Evolutionary conservation across 2,888 invertebrate species (phyloP).

Genomic region (Agrypnus murinus): DNA sequence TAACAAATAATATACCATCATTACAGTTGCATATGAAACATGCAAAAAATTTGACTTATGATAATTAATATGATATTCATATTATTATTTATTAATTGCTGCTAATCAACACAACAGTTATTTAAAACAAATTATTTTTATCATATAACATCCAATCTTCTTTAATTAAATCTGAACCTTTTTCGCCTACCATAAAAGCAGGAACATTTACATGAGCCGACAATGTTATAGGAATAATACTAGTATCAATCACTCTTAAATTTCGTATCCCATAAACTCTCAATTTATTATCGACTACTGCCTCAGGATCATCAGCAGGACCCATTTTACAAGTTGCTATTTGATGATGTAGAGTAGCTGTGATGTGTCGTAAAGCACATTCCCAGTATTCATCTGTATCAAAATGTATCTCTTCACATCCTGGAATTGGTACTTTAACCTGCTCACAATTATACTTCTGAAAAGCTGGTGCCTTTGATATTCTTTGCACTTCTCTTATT

Average conservation of each 20-base stretch:
- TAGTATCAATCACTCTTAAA: slow-evolving; percentile 75
- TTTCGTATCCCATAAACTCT: slow-evolving; percentile 73
- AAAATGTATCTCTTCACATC: slow-evolving; percentile 70
- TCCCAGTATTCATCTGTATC: slow-evolving; percentile 73
- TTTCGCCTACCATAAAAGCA: slow-evolving; percentile 75
- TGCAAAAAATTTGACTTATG: no score
- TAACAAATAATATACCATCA: no score
- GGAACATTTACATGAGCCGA: slow-evolving; percentile 74
- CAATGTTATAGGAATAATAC: slow-evolving; percentile 74
- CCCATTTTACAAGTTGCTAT: slow-evolving; percentile 76
- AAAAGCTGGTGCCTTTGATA: slow-evolving; percentile 72
- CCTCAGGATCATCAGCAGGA: slow-evolving; percentile 71
- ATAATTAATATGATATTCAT: no score
- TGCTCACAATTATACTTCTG: slow-evolving; percentile 70
- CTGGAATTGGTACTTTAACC: slow-evolving; percentile 71
- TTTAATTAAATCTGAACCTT: slow-evolving; percentile 74
- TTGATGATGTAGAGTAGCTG: slow-evolving; percentile 73
- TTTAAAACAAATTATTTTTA: no score
- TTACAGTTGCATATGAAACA: no score
- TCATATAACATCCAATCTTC: slow-evolving; percentile 63
- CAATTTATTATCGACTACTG: slow-evolving; percentile 75
- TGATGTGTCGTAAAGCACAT: slow-evolving; percentile 71
- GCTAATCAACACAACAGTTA: no score
- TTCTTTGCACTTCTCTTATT: slow-evolving; percentile 72
- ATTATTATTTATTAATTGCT: no score